A percentile compares a stretch with the other conserved stretches of the same genome.
Evolutionary conservation across 2,888 invertebrate genomes (phyloP).

Genomic region (Drosophila percnosoma): DNA sequence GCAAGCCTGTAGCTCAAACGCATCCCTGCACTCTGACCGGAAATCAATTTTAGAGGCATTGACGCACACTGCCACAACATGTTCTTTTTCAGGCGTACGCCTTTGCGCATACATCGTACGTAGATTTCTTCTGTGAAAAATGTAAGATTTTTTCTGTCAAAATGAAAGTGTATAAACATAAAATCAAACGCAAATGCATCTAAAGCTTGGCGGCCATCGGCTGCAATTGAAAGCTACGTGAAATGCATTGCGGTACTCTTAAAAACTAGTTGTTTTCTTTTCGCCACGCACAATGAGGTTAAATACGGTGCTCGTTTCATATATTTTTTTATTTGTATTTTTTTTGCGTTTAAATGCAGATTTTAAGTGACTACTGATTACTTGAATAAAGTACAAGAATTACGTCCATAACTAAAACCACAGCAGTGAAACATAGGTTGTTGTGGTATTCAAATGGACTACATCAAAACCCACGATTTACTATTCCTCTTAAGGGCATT

Average conservation of each 20-base stretch:
- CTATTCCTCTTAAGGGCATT: slow-evolving; percentile 81
- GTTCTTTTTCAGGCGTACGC: slow-evolving; percentile 85
- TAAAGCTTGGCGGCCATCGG: slow-evolving; percentile 14
- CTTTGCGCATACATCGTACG: slow-evolving; percentile 84
- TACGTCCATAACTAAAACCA: slow-evolving; percentile 54
- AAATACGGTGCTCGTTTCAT: slow-evolving; percentile 50
- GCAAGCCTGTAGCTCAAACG: slow-evolving; percentile 50
- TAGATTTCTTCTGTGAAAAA: slow-evolving; percentile 81
- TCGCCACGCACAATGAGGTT: slow-evolving; percentile 63
- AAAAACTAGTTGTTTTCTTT: slow-evolving; percentile 20
- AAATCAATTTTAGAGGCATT: slow-evolving; percentile 56
- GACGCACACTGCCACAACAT: slow-evolving; percentile 77
- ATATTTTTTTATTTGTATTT: slow-evolving; percentile 25
- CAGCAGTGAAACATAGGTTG: slow-evolving; percentile 33
- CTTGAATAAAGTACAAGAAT: background rate
- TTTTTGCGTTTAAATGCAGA: slow-evolving; percentile 35
- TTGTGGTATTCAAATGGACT: slow-evolving; percentile 76
- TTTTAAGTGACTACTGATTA: slow-evolving; percentile 15
- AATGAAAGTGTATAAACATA: slow-evolving; percentile 43
- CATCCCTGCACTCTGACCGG: slow-evolving; percentile 58
- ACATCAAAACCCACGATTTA: slow-evolving; percentile 61
- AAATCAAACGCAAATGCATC: slow-evolving; percentile 27
- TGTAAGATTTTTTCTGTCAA: slow-evolving; percentile 78
- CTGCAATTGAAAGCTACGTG: slow-evolving; percentile 31
- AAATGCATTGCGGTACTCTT: slow-evolving; percentile 29